Evolutionary conservation across 2,113 vertebrate species (phyloP).

Genomic region (Melanotaenia duboulayi): DNA sequence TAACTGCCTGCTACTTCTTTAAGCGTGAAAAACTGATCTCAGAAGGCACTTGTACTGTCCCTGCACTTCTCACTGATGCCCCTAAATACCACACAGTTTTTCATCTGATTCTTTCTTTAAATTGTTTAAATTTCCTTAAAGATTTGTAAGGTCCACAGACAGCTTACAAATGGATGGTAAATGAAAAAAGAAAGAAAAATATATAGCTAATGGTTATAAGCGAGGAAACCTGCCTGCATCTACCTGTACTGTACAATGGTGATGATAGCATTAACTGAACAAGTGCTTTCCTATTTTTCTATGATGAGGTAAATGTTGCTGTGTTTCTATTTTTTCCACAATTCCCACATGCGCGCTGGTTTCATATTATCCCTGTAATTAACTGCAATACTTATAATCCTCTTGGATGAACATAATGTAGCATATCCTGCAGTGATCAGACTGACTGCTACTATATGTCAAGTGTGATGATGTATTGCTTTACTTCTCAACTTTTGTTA

Average conservation of each 20-base stretch:
- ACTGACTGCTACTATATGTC: conserved; percentile 75
- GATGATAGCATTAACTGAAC: conserved; percentile 37
- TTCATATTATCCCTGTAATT: conserved; percentile 42
- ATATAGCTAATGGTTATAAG: not conserved
- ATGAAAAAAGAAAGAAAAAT: conserved; percentile 17
- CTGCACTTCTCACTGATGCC: conserved; percentile 28
- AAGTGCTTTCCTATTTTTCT: conserved; percentile 73
- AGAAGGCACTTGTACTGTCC: conserved; percentile 42
- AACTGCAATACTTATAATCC: conserved; percentile 79
- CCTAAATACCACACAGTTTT: conserved; percentile 18
- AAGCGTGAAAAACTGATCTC: conserved; percentile 46
- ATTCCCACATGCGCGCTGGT: conserved; percentile 30
- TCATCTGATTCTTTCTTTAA: conserved; percentile 35
- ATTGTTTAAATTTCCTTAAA: conserved; percentile 20
- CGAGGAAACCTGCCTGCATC: conserved; percentile 24
- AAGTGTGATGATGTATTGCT: conserved; percentile 74
- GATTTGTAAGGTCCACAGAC: conserved; percentile 11
- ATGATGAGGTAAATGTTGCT: conserved; percentile 61
- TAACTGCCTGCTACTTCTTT: conserved; percentile 38
- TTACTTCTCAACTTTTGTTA: conserved; percentile 48
- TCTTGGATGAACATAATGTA: conserved; percentile 80
- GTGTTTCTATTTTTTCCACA: conserved; percentile 58
- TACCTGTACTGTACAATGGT: conserved; percentile 56
- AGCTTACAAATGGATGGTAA: conserved; percentile 12
- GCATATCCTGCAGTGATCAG: conserved; percentile 66